Percentiles rank a stretch among this genome's conserved stretches.
Evolutionary conservation across 2,113 vertebrate genomes (phyloP).

Genomic region (Motacilla alba): DNA sequence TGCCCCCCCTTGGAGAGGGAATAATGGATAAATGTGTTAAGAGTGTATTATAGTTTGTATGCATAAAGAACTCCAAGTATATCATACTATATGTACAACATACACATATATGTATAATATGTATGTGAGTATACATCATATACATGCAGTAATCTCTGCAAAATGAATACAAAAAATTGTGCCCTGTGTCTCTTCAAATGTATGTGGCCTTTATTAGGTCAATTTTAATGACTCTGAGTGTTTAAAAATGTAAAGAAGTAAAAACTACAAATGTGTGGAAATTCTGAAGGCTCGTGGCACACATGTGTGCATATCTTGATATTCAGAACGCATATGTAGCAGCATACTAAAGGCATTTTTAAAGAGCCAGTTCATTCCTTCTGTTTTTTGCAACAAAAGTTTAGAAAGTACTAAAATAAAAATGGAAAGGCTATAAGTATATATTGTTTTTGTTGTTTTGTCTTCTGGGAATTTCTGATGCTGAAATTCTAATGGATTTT

Average conservation of each 20-base stretch:
- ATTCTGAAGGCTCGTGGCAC: not conserved
- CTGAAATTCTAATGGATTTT: not conserved
- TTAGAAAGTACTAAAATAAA: not conserved
- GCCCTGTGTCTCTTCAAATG: not conserved
- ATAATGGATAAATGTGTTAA: not conserved
- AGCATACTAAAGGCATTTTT: not conserved
- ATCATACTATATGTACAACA: not conserved
- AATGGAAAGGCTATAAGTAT: not conserved
- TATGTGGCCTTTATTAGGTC: not conserved
- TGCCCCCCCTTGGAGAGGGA: not conserved
- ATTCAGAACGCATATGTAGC: not conserved
- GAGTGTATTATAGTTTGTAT: not conserved
- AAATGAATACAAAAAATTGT: not conserved
- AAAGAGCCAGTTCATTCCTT: not conserved
- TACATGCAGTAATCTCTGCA: not conserved
- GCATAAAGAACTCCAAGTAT: not conserved
- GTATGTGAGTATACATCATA: not conserved
- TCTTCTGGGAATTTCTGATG: slow-evolving; percentile 1
- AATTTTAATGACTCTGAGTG: not conserved
- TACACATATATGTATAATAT: not conserved
- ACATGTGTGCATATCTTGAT: not conserved
- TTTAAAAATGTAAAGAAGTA: not conserved
- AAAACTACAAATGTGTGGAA: not conserved
- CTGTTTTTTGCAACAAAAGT: not conserved
- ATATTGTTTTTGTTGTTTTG: not conserved